phyloP scores from a whole-genome alignment of 2,797 vertebrate species.

The Falco berigora region DNA sequence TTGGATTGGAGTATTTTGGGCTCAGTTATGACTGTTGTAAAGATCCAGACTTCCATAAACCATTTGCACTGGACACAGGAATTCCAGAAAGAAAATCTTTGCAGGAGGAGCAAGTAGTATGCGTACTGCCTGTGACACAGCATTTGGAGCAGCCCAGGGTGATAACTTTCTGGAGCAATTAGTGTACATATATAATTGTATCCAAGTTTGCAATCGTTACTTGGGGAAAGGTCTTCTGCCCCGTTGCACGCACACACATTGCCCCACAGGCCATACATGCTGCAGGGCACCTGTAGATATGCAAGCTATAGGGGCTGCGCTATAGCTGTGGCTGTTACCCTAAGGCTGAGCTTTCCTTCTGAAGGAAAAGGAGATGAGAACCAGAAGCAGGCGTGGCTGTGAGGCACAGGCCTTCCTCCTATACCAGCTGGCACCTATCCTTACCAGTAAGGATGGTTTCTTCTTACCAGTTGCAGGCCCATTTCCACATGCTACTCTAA shows the following conservation, averaged over 20 bases:
- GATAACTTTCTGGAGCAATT: neutral
- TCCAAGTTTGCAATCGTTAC: neutral
- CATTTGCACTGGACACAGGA: neutral
- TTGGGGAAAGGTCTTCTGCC: neutral
- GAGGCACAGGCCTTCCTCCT: neutral
- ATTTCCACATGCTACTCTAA: neutral
- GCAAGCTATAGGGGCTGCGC: neutral
- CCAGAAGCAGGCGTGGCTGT: neutral
- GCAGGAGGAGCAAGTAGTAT: neutral
- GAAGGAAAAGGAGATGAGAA: neutral
- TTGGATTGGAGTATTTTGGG: neutral
- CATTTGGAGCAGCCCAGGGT: neutral
- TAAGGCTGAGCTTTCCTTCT: neutral
- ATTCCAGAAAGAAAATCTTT: neutral
- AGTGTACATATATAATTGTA: neutral
- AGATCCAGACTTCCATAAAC: neutral
- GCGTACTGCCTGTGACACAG: neutral
- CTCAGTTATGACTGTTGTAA: neutral
- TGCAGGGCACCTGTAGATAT: rapidly evolving
- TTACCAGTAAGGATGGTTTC: neutral
- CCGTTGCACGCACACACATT: neutral
- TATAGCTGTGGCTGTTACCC: neutral
- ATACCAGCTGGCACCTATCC: rapidly evolving
- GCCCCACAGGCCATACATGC: rapidly evolving
- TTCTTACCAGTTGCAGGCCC: neutral